These are phyloP conservation scores for Peromyscus melanophrys DNA, from an alignment of 2,797 vertebrate genomes.

Conservation along the genomic window DNA sequence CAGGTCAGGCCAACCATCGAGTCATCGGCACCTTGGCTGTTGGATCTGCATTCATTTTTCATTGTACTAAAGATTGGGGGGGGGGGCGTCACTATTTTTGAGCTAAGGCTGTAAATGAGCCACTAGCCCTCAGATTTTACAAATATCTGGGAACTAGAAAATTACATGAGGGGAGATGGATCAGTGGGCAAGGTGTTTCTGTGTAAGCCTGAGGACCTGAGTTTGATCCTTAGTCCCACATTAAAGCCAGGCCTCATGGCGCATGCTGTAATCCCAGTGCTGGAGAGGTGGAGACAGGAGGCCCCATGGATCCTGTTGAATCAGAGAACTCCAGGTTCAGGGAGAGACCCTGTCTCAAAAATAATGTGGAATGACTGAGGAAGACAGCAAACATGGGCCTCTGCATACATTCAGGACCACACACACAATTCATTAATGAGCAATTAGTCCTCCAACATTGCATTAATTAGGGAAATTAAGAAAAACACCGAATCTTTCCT, in stretches of 20 bases:
- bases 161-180: not conserved
- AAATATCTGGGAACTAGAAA: not conserved
- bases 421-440: not conserved
- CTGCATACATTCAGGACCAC: not conserved
- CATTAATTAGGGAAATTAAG: conserved; percentile 3
- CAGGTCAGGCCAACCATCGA: fast-evolving
- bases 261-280: not conserved
- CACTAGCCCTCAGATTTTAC: not conserved
- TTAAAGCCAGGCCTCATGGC: not conserved
- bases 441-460: not conserved
- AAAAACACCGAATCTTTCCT: not conserved
- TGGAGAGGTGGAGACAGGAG: not conserved
- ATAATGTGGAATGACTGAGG: not conserved
- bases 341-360: not conserved
- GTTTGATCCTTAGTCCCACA: not conserved
- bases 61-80: not conserved
- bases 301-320: not conserved
- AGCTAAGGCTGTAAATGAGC: not conserved
- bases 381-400: not conserved
- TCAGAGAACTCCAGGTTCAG: not conserved
- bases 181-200: not conserved
- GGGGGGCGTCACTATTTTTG: not conserved
- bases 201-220: not conserved
- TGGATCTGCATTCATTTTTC: fast-evolving
- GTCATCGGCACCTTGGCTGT: fast-evolving